Percentiles rank a stretch among this genome's conserved stretches.
Evolutionary conservation across 2,113 vertebrate species (phyloP).

Genomic region (Balaeniceps rex): DNA sequence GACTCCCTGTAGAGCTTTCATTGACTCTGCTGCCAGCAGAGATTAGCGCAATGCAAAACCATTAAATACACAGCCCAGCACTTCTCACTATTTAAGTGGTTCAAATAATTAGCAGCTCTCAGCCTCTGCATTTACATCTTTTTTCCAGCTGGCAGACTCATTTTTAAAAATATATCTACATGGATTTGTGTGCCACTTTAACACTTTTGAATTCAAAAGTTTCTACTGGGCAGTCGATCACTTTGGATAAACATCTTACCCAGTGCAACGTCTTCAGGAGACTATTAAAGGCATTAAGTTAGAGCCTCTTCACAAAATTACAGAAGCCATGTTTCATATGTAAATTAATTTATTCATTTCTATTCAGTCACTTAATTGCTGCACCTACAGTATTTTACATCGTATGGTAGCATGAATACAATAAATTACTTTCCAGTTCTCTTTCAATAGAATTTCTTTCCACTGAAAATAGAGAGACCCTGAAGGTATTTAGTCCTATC

Average conservation of each 20-base stretch:
- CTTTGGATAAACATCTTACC: not conserved
- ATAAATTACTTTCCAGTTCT: not conserved
- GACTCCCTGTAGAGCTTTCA: not conserved
- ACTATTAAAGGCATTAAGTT: not conserved
- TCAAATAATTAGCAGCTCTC: conserved; percentile 28
- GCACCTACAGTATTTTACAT: not conserved
- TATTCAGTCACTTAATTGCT: not conserved
- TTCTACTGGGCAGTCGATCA: not conserved
- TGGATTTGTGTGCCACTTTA: not conserved
- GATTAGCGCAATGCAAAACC: conserved; percentile 14
- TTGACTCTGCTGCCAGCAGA: conserved; percentile 9
- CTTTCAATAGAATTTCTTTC: not conserved
- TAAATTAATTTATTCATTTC: not conserved
- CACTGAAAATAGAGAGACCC: not conserved
- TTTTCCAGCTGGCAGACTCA: not conserved
- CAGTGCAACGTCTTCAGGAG: not conserved
- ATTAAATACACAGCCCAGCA: not conserved
- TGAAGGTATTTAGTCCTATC: not conserved
- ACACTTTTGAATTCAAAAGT: not conserved
- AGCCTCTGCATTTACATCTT: not conserved
- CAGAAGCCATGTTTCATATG: not conserved
- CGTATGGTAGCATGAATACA: not conserved
- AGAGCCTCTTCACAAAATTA: not conserved
- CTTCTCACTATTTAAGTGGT: conserved; percentile 35
- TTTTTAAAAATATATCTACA: not conserved